Percentiles rank a stretch among this genome's conserved stretches.
These are phyloP conservation scores for Chrysolina americana DNA, from an alignment of 2,888 invertebrate species.

Conservation along the genomic window DNA sequence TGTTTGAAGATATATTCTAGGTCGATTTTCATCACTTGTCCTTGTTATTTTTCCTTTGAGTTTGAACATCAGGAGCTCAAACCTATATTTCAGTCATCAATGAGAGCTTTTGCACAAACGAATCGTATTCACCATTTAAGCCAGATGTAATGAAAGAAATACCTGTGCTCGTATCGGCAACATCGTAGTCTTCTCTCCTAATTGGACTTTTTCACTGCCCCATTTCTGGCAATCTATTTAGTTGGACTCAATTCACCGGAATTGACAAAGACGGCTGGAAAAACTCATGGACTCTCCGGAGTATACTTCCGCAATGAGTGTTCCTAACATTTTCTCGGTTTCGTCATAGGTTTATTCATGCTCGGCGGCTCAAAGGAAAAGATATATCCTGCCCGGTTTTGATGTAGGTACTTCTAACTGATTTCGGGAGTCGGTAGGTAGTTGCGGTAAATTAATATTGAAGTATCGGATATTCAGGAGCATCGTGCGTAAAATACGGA, in stretches of 20 bases:
- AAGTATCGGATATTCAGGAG: no score
- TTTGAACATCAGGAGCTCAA: not conserved
- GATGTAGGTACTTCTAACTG: not conserved
- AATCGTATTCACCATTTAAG: not conserved
- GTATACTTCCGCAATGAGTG: slow-evolving; percentile 42
- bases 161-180: slow-evolving; percentile 31
- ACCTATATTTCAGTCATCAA: not conserved
- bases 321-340: slow-evolving; percentile 29
- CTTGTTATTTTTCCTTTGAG: not conserved
- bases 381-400: not conserved
- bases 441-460: not conserved
- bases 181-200: slow-evolving; percentile 30
- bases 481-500: no score
- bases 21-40: no score
- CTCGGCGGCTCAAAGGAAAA: slow-evolving; percentile 14
- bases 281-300: slow-evolving; percentile 40
- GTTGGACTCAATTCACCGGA: slow-evolving; percentile 44
- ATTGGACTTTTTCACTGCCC: slow-evolving; percentile 43
- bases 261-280: slow-evolving; percentile 41
- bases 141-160: slow-evolving; percentile 37
- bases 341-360: slow-evolving; percentile 15
- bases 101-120: not conserved
- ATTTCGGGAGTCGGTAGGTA: not conserved
- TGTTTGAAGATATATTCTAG: no score
- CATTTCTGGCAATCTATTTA: slow-evolving; percentile 45